Base-by-base conservation (phyloP, 2,888 invertebrate species). In the Netelia melanura region DNA sequence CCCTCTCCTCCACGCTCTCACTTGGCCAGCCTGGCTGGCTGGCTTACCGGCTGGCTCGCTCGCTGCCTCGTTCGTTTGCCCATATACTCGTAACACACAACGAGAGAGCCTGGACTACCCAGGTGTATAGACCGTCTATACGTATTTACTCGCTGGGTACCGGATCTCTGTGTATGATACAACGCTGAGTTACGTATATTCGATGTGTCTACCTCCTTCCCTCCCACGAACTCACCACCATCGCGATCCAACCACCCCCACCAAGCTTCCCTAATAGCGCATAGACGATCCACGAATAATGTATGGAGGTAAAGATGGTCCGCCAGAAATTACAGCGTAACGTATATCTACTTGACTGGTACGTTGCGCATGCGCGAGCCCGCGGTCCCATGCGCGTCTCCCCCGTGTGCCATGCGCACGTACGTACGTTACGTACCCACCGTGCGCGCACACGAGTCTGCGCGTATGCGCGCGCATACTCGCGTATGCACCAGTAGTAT, bases 11-110 rank as follows among this genome's bases (percentile, higher is more conserved):
- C 54, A 64, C 80, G 81, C 70, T 82, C 82, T 58, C 79, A 71
- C 38, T 38, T 38, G 67, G 81, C 81, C 78, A 76, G 76, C 78
- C 83, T 83, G 76, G 81, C 86, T 65, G 48, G 38, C 23, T 38
- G 6, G 38, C 23, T 38, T 58, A 67, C 72, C 48, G 72, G 38
- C 38, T 38, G 38, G 38, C 38, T 38, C 38, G 5, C 38, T 6
- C 5, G 38, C 38, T 38, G 38, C 5, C 38, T 62, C 61, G 68
- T 80, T 84, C 70, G 62, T 14, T 77, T 75, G 78, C 74, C 81
- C 84, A 81, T 48, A 56, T 81, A 71, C 81, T 79, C 86, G 86
- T 84, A 86, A 79, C 81, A 48, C 10, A 38, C 38, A 38, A 38
- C 38, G 48, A 48, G 48, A 48, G 48, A 48, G 1, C 48, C 11